Evolutionary conservation across 2,888 invertebrate species (phyloP), one percentile per base, ranked within the genome.

Genomic region (Aphidius colemani): DNA sequence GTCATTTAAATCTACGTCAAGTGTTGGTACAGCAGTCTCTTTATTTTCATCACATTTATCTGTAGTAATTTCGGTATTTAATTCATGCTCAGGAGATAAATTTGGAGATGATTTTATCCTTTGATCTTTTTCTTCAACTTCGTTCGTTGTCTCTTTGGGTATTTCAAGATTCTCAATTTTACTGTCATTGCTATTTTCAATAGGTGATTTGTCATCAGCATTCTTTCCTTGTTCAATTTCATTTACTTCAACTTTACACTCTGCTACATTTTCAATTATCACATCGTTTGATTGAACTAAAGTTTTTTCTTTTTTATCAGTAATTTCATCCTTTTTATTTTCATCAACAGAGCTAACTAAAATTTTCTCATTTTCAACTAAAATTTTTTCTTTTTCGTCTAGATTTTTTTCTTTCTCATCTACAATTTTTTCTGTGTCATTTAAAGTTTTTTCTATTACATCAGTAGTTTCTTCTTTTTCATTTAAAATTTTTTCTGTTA

Each of bases 221-320:
- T 57, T 57, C 9, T 13, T 59, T 2, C 39, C 50, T 10, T 53
- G 41, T 61, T 63, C 50, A 8, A 46, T 11, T 50, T 18, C 13
- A 50, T 50, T 50, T 1, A 18, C 50, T 13, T 50, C 50, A 50
- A 50, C 7, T 11, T 50, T 50, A 3, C 18, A 13, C 18, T 50
- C 9, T 7, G 18, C 9, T 44, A 41, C 45, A 45, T 46, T 55
- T 44, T 64, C 44, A 13, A 66, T 44, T 3, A 40, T 45, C 43
- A 41, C 62, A 7, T 63, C 67, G 4, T 70, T 63, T 2, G 59
- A n/a, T n/a, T 71, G 70, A 40, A 69, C 57, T 13, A 30, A 44
- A 7, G 53, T 49, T 7, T 61, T 63, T n/a, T 67, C 66, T 7
- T 18, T 48, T 50, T 61, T 57, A 6, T 68, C 62, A 18, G 49